Conservation (phyloP, 2,888 invertebrate genomes). For the Folsomia manolachei region DNA sequence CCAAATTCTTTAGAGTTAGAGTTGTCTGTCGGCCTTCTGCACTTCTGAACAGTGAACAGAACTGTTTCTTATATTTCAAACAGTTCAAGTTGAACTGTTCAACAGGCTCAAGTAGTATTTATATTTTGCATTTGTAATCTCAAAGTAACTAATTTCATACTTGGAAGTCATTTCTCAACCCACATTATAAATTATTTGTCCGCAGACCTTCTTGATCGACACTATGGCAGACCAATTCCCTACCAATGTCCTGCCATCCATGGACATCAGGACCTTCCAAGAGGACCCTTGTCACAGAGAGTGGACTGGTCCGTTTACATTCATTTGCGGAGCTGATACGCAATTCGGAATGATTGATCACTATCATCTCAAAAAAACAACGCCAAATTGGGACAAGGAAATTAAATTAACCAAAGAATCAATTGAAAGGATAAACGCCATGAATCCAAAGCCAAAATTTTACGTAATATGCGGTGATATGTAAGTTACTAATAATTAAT, state of each 20-base stretch:
- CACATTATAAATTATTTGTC: neutral
- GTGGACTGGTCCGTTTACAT: conserved; percentile 29
- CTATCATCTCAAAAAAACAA: conserved; percentile 52
- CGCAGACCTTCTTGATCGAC: too few relatives aligned
- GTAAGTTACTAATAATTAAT: too few relatives aligned
- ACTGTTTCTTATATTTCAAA: too few relatives aligned
- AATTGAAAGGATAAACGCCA: conserved; percentile 55
- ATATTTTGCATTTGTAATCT: too few relatives aligned
- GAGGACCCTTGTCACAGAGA: conserved; percentile 15
- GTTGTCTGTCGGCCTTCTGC: too few relatives aligned
- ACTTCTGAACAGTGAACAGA: too few relatives aligned
- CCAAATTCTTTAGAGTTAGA: too few relatives aligned
- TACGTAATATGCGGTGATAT: conserved; percentile 59
- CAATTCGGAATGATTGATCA: conserved; percentile 51
- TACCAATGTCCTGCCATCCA: neutral
- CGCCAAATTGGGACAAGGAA: conserved; percentile 56
- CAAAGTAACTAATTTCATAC: neutral
- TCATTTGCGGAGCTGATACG: conserved; percentile 29
- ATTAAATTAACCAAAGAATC: conserved; percentile 53
- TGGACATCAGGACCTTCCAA: conserved; percentile 22
- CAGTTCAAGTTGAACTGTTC: too few relatives aligned
- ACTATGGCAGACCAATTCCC: conserved; percentile 2
- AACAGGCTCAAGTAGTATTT: too few relatives aligned
- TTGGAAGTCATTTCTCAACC: neutral
- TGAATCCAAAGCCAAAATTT: conserved; percentile 57